Evolutionary conservation across 2,797 vertebrate species (phyloP), one percentile per base, ranked within the genome.

Genomic region (Chaetodon trifasciatus): DNA sequence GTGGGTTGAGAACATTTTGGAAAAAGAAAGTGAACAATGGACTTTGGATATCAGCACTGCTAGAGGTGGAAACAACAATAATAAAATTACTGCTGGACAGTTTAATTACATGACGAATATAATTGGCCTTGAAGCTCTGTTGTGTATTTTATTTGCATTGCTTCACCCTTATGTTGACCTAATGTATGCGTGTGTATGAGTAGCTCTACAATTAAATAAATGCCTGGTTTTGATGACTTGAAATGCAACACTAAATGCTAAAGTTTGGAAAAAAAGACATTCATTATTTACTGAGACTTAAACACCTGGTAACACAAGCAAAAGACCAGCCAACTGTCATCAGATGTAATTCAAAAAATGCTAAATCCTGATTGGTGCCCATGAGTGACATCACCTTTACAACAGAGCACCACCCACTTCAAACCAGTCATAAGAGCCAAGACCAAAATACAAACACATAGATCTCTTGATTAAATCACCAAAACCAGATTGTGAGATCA

Each of bases 1-100:
- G 95, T 91, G 40, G 24, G 87, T 86, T 78, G 86, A 89, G 24
- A 61, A 8, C 15, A 32, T 71, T 6, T 35, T 40, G 35, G 50
- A 75, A 52, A 8, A 56, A 60, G 21, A 79, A 61, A 65, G 19
- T n/a, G 58, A 58, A 76, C 16, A 63, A 32, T 49, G 15, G 19
- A 37, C n/a, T 52, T 37, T 64, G 5, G 23, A 60, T 19, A 16
- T 42, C 53, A 44, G 4, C 23, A 16, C 8, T 55, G 15, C 42
- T 66, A 10, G 19, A 21, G 49, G 3, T 12, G 53, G 64, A 56
- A 47, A 21, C 24, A 21, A n/a, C 58, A 15, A 52, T 3, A 37
- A 40, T 28, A 46, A 46, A 50, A 23, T 2, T 40, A 28, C 4
- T 24, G 3, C 44, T 42, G 21, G 10, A 5, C 2, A 67, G 39